Percentiles rank a stretch among this genome's conserved stretches.
Evolutionary conservation across 1,140 invertebrate genomes (phyloP).

Genomic region (Drosophila pallidifrons): DNA sequence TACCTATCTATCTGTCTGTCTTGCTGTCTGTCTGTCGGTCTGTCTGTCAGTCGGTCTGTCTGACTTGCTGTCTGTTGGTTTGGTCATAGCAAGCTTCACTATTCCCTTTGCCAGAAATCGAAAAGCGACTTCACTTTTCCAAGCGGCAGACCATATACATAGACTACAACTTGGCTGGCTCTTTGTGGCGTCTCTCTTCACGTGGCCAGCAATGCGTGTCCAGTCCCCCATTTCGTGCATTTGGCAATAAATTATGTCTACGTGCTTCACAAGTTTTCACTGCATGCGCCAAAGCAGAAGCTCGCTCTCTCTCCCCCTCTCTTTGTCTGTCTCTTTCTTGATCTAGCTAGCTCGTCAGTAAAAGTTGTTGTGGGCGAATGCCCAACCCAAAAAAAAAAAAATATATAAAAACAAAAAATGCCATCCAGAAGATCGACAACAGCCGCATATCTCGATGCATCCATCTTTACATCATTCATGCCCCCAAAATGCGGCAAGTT

Average conservation of each 20-base stretch:
- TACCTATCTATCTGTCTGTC: conserved; percentile 86
- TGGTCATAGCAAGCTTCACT: background rate
- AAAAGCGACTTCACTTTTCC: conserved; percentile 10
- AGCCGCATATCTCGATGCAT: background rate
- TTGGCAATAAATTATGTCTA: conserved; percentile 49
- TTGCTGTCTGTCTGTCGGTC: conserved; percentile 87
- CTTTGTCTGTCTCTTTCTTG: background rate
- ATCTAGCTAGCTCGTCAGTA: background rate
- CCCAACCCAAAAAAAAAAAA: conserved; percentile 1
- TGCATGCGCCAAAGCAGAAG: conserved; percentile 21
- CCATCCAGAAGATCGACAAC: background rate
- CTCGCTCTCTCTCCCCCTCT: no score
- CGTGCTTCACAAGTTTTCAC: conserved; percentile 44
- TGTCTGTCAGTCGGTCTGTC: no score
- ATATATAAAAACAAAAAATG: background rate
- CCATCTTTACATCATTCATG: conserved; percentile 9
- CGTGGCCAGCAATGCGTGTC: conserved; percentile 40
- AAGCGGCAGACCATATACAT: conserved; percentile 17
- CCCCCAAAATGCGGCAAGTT: conserved; percentile 19
- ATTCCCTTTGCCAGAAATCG: conserved; percentile 12
- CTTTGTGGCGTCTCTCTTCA: conserved; percentile 69
- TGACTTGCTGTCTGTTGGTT: conserved; percentile 85
- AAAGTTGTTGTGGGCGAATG: background rate
- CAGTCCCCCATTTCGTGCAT: conserved; percentile 37
- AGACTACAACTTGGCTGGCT: background rate